Conservation (phyloP, 2,113 vertebrate genomes). For the Corapipo altera region DNA sequence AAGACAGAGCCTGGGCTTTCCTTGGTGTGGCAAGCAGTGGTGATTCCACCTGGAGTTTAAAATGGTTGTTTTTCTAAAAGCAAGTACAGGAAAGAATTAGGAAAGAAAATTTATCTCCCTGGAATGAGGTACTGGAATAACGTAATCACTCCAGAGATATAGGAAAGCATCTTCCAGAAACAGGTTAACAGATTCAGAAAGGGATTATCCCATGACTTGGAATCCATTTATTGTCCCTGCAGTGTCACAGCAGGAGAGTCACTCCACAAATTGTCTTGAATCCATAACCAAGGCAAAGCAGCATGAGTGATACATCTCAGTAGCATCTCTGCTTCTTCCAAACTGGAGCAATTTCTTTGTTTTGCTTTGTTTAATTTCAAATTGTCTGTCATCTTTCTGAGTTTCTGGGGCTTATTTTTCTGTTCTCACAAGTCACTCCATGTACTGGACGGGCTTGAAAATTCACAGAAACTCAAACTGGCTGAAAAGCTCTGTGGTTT, state of each 20-base stretch:
- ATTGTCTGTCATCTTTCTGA: neutral
- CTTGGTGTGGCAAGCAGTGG: neutral
- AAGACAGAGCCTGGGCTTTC: neutral
- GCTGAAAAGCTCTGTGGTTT: neutral
- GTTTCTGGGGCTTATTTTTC: neutral
- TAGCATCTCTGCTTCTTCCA: neutral
- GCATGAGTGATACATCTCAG: neutral
- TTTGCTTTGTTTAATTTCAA: slow-evolving; percentile 48
- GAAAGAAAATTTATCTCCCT: neutral
- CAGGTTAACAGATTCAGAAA: slow-evolving; percentile 19
- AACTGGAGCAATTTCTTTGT: neutral
- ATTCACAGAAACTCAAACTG: neutral
- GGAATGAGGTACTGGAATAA: neutral
- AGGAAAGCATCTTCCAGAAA: neutral
- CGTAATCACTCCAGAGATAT: neutral
- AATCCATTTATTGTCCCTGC: neutral
- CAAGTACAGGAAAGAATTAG: neutral
- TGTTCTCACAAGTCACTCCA: neutral
- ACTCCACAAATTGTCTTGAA: slow-evolving; percentile 1
- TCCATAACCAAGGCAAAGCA: neutral
- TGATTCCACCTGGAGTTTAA: neutral
- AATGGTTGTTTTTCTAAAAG: neutral
- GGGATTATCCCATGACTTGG: neutral
- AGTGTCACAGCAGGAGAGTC: neutral
- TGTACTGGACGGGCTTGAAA: neutral